phyloP scores from a whole-genome alignment of 2,888 invertebrate genomes.

The Cylindroiulus punctatus region DNA sequence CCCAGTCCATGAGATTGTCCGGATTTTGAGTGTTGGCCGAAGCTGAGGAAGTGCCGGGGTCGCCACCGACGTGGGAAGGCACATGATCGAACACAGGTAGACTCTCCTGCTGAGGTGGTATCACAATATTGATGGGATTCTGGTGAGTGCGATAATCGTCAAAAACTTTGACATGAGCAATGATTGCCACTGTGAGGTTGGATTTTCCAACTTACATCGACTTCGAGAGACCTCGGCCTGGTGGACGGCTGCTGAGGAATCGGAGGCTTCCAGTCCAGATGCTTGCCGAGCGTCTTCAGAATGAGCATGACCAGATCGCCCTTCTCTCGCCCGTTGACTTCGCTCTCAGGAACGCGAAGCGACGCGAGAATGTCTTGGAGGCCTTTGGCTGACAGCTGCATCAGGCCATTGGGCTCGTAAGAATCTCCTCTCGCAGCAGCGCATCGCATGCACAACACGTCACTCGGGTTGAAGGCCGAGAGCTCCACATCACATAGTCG shows the following conservation, averaged over 20 bases:
- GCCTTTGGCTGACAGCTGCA: constrained; percentile 35
- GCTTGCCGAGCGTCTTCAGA: background rate
- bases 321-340: constrained; percentile 46
- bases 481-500: constrained; percentile 14
- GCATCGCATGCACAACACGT: background rate
- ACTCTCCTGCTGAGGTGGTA: background rate
- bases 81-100: background rate
- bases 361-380: constrained; percentile 31
- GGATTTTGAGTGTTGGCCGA: background rate
- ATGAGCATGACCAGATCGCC: constrained; percentile 52
- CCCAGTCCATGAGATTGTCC: background rate
- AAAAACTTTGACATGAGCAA: background rate
- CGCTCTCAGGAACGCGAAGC: constrained; percentile 12
- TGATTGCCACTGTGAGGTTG: background rate
- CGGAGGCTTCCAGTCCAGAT: constrained; percentile 36
- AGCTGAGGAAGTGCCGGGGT: background rate
- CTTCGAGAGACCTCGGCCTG: background rate
- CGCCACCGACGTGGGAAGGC: background rate
- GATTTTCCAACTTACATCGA: constrained; percentile 1
- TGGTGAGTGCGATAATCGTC: background rate
- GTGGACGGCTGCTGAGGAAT: constrained; percentile 40
- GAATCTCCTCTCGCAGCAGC: background rate
- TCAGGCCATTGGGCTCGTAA: constrained; percentile 17
- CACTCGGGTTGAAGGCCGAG: background rate
- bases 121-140: background rate